Percentiles rank a stretch among this genome's conserved stretches.
These are phyloP conservation scores for Araneus ventricosus DNA, from an alignment of 1,140 invertebrate species.

Conservation along the genomic window DNA sequence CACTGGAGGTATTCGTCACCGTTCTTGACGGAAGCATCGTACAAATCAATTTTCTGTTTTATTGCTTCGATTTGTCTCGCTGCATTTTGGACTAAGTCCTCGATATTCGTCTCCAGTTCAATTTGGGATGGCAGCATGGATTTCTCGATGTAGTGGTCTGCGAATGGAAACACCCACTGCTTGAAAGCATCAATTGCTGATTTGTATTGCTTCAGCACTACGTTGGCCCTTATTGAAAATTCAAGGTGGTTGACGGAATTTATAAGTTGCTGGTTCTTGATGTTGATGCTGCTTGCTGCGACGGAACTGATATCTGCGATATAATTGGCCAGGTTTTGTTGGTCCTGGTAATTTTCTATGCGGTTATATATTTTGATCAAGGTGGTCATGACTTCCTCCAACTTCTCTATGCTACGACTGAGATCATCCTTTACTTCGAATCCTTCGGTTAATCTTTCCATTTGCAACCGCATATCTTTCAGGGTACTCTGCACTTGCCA, in stretches of 20 bases:
- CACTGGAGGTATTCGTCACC: neutral
- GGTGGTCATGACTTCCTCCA: conserved; percentile 19
- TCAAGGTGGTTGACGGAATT: neutral
- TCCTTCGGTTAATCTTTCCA: conserved; percentile 3
- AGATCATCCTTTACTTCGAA: neutral
- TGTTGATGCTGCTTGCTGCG: neutral
- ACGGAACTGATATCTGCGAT: conserved; percentile 14
- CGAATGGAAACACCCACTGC: conserved; percentile 54
- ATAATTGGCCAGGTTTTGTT: conserved; percentile 25
- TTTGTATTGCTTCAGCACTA: conserved; percentile 15
- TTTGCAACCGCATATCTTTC: conserved; percentile 9
- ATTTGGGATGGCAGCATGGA: neutral
- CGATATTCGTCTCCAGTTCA: neutral
- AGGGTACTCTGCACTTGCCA: conserved; percentile 37
- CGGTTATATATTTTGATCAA: neutral
- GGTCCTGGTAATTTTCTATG: conserved; percentile 18
- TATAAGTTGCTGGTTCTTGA: neutral
- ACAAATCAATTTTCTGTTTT: neutral
- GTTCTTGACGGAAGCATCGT: neutral
- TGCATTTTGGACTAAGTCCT: neutral
- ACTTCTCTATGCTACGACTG: neutral
- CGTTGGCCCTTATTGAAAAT: neutral
- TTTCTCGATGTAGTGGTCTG: neutral
- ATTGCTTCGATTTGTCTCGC: neutral
- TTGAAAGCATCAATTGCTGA: conserved; percentile 21